phyloP scores from a whole-genome alignment of 2,113 vertebrate genomes.

The Nyctibius bracteatus region DNA sequence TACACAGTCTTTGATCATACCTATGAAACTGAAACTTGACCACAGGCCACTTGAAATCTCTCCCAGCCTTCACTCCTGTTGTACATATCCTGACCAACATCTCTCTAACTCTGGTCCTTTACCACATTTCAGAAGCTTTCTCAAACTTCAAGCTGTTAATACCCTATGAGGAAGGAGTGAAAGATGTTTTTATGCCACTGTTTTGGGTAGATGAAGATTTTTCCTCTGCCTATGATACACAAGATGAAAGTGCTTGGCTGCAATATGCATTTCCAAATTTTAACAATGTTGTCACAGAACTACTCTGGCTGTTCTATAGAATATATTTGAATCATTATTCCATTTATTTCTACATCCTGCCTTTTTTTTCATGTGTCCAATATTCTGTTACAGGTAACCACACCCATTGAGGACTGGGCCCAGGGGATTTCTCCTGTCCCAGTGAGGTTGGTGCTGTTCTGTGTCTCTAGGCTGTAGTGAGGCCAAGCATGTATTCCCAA shows the following conservation, averaged over 20 bases:
- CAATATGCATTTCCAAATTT: background rate
- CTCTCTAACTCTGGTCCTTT: background rate
- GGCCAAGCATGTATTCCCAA: background rate
- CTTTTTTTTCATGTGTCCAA: background rate
- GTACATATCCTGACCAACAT: fast-evolving
- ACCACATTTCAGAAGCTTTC: background rate
- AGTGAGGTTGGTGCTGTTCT: background rate
- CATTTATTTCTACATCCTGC: background rate
- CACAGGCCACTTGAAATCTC: background rate
- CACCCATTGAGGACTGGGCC: background rate
- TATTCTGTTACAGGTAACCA: background rate
- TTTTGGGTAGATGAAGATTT: background rate
- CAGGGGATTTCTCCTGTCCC: background rate
- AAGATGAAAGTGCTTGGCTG: background rate
- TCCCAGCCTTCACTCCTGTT: background rate
- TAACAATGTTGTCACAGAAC: background rate
- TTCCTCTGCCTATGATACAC: background rate
- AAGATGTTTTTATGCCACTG: fast-evolving
- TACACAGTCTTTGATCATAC: too few species aligned
- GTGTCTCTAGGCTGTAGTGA: background rate
- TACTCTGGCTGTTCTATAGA: background rate
- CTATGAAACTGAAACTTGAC: background rate
- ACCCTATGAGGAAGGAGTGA: fast-evolving
- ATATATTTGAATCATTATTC: background rate
- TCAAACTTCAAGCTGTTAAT: background rate